Conservation (phyloP, 2,113 vertebrate species). For the Engraulis encrasicolus region DNA sequence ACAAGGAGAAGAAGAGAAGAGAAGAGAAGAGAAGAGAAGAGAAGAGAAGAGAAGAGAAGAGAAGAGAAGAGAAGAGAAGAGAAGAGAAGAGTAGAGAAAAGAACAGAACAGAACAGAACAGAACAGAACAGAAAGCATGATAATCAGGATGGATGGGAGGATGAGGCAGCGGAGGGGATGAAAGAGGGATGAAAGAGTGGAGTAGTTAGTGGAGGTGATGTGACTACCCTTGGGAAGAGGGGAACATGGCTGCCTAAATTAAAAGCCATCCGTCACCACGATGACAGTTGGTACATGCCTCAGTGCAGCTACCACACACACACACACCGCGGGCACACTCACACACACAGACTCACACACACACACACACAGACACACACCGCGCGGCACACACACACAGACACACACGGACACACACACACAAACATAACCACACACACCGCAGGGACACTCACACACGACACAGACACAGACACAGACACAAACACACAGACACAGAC, state of each 20-base stretch:
- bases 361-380: slow-evolving; percentile 15
- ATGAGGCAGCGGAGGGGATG: neutral
- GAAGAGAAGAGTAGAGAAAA: neutral
- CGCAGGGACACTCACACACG: too few relatives aligned
- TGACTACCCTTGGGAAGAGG: neutral
- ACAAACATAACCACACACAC: too few relatives aligned
- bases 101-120: too few relatives aligned
- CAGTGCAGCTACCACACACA: neutral
- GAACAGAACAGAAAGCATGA: neutral
- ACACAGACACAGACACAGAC: slow-evolving; percentile 14
- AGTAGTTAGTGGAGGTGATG: neutral
- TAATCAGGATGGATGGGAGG: neutral
- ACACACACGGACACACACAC: neutral
- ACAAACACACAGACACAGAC: neutral
- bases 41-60: neutral
- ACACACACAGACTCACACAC: neutral
- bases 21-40: neutral
- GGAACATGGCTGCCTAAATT: slow-evolving; percentile 9
- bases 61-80: neutral
- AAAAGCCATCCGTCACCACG: slow-evolving; percentile 20
- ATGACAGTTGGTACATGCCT: neutral
- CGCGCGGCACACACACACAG: neutral
- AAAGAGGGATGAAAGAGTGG: neutral
- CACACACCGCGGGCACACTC: too few relatives aligned
- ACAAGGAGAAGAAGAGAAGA: slow-evolving; percentile 9